Conservation (phyloP, 1,140 invertebrate genomes). For the Leptinotarsa texana region DNA sequence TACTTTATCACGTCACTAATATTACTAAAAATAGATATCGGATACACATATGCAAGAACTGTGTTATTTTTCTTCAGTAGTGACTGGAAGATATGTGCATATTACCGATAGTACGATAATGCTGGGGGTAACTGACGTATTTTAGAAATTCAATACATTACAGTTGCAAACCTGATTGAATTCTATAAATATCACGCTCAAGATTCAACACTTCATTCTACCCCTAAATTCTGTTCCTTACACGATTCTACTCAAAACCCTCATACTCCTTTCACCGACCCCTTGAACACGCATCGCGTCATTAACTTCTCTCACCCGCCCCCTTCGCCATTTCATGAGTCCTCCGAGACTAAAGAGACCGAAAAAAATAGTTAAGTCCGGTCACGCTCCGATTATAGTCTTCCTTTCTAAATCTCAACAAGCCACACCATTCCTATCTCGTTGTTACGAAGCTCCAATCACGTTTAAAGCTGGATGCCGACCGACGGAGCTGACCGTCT, state of each 20-base stretch:
- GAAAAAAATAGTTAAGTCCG: slow-evolving; percentile 27
- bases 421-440: slow-evolving; percentile 34
- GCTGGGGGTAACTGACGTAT: too few species aligned
- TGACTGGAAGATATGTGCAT: too few species aligned
- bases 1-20: too few species aligned
- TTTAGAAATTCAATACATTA: too few species aligned
- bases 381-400: slow-evolving; percentile 46
- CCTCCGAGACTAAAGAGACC: slow-evolving; percentile 19
- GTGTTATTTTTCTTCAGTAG: too few species aligned
- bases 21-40: too few species aligned
- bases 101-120: too few species aligned
- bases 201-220: too few species aligned
- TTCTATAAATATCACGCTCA: too few species aligned
- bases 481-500: not conserved
- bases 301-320: not conserved
- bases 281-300: not conserved
- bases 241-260: not conserved
- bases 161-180: too few species aligned
- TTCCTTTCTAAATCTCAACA: slow-evolving; percentile 45
- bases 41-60: too few species aligned
- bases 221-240: too few species aligned
- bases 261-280: not conserved
- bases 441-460: slow-evolving; percentile 38
- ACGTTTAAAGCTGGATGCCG: slow-evolving; percentile 30
- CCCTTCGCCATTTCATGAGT: not conserved